Evolutionary conservation across 2,113 vertebrate species (phyloP), one percentile per base, ranked within the genome.

Genomic region (human (Homo sapiens)): DNA sequence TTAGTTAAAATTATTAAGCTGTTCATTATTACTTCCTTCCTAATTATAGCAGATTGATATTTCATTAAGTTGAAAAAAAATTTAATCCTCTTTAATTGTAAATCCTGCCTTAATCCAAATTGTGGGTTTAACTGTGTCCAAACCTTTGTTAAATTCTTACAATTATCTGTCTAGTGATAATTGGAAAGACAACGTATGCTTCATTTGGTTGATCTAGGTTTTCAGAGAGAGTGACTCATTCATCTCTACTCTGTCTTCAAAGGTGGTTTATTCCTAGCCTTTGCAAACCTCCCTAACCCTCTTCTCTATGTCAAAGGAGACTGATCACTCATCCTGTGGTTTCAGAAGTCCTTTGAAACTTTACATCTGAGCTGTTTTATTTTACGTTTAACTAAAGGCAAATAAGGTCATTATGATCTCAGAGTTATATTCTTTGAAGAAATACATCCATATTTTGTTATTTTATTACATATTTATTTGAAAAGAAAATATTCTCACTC

Each of bases 321-420:
- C 52, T 9, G 22, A 40, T 75, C 43, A 0, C 79, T 50, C 43
- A 38, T 82, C 79, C 45, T 57, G 30, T 43, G 48, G 57, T 35
- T 82, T 89, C 4, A 48, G 57, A 45, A 14, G 23, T 43, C 10
- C 3, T 89, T 64, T 79, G 22, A 81, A 6, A 91, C 70, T 85
- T 83, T 73, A 43, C 8, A 72, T 25, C 13, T 40, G 16, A 70
- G 32, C 16, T 78, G 30, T 43, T 92, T 73, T 70, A 73, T 75
- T 92, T 82, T 96, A 90, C 82, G 87, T 96, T 97, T 94, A 95
- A 97, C 70, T 50, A n/a, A n/a, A 52, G 59, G 27, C 87, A 88
- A 85, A 64, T 8, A 35, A 38, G 57, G 72, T 95, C 35, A 12
- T 52, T 35, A 23, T 38, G 59, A 81, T 61, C 83, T 90, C 83